Base-by-base conservation (phyloP, 2,113 vertebrate species). In the Carollia perspicillata region DNA sequence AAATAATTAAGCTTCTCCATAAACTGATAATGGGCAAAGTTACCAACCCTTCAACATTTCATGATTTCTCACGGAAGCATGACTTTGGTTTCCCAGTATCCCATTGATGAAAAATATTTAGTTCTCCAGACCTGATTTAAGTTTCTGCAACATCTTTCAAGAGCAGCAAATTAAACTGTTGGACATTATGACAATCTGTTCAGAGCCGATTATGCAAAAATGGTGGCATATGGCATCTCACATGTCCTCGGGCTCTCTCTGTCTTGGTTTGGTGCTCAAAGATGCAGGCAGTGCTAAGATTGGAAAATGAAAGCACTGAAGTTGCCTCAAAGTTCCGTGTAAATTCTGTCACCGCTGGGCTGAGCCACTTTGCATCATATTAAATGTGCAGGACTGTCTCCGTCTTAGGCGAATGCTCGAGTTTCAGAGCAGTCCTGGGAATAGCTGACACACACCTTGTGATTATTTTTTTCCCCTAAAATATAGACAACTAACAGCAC, bases 81-180 rank as follows among this genome's bases (percentile, higher is more conserved):
- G 63, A 83, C 74, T 49, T 90, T 93, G 30, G 55, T 58, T 44
- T 58, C 97, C 35, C 53, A 90, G 44, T 47, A 35, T 22, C 40
- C 55, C 40, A 17, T 28, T 96, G 53, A 90, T 92, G 53, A 96
- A 98, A 95, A 95, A 79, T 16, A 92, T 33, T 23, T 69, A 89
- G 63, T 30, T 63, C 23, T 96, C 35, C 16, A 84, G 30, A 92
- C 66, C 1, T 65, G 3, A 60, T 88, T 90, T 44, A 94, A 77
- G 33, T 90, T 96, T 92, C 93, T 95, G 63, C 71, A 96, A 81
- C 97, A 96, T 96, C 90, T 97, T 87, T 97, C 13, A 96, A 94
- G 37, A 83, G 17, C 3, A 18, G 2, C 75, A 85, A 79, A 97
- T 96, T 90, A 93, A 97, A 95, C 79, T 97, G 71, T 81, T 95